Conservation (phyloP, 2,888 invertebrate species). For the Hyppa rectilinea region DNA sequence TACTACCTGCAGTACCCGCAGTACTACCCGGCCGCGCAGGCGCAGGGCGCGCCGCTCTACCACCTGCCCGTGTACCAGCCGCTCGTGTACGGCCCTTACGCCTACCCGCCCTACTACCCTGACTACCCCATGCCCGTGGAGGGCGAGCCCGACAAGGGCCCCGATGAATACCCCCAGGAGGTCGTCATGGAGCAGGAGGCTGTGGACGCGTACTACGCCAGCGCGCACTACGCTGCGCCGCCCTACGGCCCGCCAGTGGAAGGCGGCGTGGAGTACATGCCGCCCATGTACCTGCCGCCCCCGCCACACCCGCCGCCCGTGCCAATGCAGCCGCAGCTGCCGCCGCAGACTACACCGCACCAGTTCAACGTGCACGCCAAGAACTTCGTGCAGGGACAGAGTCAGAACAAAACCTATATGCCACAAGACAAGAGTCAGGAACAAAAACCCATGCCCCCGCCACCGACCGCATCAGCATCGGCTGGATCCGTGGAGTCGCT, state of each 20-base stretch:
- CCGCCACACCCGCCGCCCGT: slow-evolving; percentile 81
- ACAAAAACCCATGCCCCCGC: slow-evolving; percentile 71
- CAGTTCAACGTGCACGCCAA: slow-evolving; percentile 89
- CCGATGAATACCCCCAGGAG: slow-evolving; percentile 87
- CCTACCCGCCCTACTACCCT: slow-evolving; percentile 87
- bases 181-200: slow-evolving; percentile 89
- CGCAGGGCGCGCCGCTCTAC: slow-evolving; percentile 89
- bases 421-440: slow-evolving; percentile 80
- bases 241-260: slow-evolving; percentile 85
- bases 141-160: slow-evolving; percentile 85
- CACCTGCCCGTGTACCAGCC: slow-evolving; percentile 89
- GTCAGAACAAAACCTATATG: slow-evolving; percentile 74
- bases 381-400: slow-evolving; percentile 87
- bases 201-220: slow-evolving; percentile 87
- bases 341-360: slow-evolving; percentile 79
- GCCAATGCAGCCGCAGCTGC: slow-evolving; percentile 79
- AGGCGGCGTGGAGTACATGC: slow-evolving; percentile 84
- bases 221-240: slow-evolving; percentile 82
- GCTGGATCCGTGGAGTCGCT: slow-evolving; percentile 78
- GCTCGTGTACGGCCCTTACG: slow-evolving; percentile 85
- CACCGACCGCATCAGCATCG: slow-evolving; percentile 72
- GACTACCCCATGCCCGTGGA: slow-evolving; percentile 88
- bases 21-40: slow-evolving; percentile 88
- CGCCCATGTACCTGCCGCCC: slow-evolving; percentile 85
- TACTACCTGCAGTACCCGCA: slow-evolving; percentile 88